Base-by-base conservation (phyloP, 2,888 invertebrate species). In the Anorthoa munda region DNA sequence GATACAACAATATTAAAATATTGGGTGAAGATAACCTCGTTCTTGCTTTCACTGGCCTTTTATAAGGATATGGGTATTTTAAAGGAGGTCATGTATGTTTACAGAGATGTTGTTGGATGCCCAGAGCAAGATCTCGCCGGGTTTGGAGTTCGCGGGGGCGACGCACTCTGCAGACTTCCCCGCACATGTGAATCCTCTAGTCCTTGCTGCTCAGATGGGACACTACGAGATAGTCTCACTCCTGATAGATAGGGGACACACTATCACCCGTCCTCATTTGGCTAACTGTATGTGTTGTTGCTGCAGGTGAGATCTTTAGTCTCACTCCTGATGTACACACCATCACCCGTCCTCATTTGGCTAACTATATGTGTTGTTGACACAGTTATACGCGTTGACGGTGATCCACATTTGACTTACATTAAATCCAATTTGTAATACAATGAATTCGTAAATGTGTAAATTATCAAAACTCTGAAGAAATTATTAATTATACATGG, bases 171-270 rank as follows among this genome's bases (percentile, higher is more conserved):
- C 97, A 0, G 97, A 97, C 87, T 98, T 97, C 90, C 97, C 97
- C 0, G 97, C 97, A 18, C 97, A 98, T 89, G 96, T 98, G 12
- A 98, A 98, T 0, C 98, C 98, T 0, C 92, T 98, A 46, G 97
- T 97, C 64, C 93, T 98, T 18, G 98, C 98, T 15, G 97, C 98
- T 7, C 97, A 97, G 87, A 96, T 96, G 84, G 98, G 98, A 12
- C 97, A 97, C 88, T 98, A 97, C 87, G 97, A 98, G 88, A 97
- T 98, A 59, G 97, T 98, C 60, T 96, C 97, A 83, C 92, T 97
- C 89, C 95, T 98, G 69, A 95, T 97, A 18, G 96, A 97, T 53
- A 94, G 98, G 51, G 97, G 97, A 18, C 98, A 98, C 88, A 93
- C 91, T n/a, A 97, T 98, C 50, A 92, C 92, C 18, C 96, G 96